Evolutionary conservation across 1,140 invertebrate species (phyloP).

Genomic region (Drosophila elegans): DNA sequence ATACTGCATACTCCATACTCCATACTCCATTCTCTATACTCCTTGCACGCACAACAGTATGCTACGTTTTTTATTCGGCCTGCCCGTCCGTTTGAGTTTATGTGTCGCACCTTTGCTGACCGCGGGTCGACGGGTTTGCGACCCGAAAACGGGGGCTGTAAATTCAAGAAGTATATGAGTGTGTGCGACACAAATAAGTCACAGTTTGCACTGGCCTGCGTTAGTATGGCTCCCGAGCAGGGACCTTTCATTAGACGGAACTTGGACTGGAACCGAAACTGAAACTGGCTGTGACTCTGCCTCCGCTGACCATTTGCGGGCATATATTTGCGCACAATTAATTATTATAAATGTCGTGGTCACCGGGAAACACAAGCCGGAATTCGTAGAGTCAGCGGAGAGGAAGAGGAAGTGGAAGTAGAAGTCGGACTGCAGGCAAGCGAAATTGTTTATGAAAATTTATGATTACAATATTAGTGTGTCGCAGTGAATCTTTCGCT

Average conservation of each 20-base stretch:
- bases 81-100: slow-evolving; percentile 53
- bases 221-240: slow-evolving; percentile 15
- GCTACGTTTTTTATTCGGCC: slow-evolving; percentile 57
- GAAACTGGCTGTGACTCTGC: slow-evolving; percentile 53
- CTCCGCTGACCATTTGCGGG: slow-evolving; percentile 72
- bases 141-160: slow-evolving; percentile 52
- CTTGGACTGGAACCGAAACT: slow-evolving; percentile 23
- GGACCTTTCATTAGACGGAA: slow-evolving; percentile 65
- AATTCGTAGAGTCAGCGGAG: slow-evolving; percentile 27
- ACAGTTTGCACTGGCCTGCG: slow-evolving; percentile 54
- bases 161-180: slow-evolving; percentile 48
- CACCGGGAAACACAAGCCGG: slow-evolving; percentile 31
- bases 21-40: neutral
- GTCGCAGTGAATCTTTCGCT: slow-evolving; percentile 67
- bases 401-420: slow-evolving; percentile 11
- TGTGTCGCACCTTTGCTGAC: slow-evolving; percentile 68
- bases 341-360: slow-evolving; percentile 83
- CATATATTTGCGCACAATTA: slow-evolving; percentile 83
- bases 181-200: slow-evolving; percentile 74
- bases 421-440: slow-evolving; percentile 61
- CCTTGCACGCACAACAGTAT: slow-evolving; percentile 60
- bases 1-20: no score
- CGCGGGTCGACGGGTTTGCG: slow-evolving; percentile 32
- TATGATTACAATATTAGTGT: slow-evolving; percentile 83
- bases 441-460: slow-evolving; percentile 82